These are phyloP conservation scores for Dryoscopus gambensis DNA, from an alignment of 2,113 vertebrate genomes.

Conservation along the genomic window DNA sequence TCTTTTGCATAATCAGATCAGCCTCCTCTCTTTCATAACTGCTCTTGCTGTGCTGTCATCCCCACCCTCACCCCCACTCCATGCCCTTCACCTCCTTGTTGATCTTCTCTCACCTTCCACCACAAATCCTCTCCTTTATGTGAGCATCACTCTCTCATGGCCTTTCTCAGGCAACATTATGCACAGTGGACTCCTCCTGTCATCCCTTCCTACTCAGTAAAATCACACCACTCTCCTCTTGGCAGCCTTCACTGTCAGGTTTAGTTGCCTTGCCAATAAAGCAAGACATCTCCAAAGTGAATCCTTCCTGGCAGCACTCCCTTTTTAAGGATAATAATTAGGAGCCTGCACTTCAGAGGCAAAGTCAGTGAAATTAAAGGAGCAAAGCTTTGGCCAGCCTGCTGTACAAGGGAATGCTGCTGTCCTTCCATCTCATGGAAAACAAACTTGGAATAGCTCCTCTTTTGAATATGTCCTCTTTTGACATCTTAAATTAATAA, in stretches of 20 bases:
- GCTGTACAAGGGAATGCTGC: not conserved
- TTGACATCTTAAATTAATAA: not conserved
- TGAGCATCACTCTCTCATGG: not conserved
- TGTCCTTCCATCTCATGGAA: not conserved
- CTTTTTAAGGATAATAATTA: conserved; percentile 51
- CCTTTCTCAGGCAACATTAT: conserved; percentile 29
- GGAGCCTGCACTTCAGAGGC: not conserved
- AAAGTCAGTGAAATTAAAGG: conserved; percentile 21
- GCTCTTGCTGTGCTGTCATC: not conserved
- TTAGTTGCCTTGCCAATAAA: conserved; percentile 40
- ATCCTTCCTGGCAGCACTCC: conserved; percentile 18
- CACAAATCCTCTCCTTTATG: not conserved
- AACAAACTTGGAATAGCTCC: not conserved
- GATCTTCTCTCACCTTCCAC: not conserved
- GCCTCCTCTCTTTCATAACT: not conserved
- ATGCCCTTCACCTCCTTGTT: not conserved
- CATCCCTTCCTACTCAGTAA: conserved; percentile 14
- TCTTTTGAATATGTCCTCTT: not conserved
- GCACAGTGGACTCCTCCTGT: not conserved
- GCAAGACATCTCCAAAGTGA: conserved; percentile 32
- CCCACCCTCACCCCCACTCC: not conserved
- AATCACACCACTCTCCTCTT: not conserved
- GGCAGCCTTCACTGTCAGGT: conserved; percentile 10
- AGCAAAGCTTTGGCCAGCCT: not conserved
- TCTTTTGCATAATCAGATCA: not conserved